Evolutionary conservation across 2,888 invertebrate species (phyloP).

Genomic region (Thymelicus acteon): DNA sequence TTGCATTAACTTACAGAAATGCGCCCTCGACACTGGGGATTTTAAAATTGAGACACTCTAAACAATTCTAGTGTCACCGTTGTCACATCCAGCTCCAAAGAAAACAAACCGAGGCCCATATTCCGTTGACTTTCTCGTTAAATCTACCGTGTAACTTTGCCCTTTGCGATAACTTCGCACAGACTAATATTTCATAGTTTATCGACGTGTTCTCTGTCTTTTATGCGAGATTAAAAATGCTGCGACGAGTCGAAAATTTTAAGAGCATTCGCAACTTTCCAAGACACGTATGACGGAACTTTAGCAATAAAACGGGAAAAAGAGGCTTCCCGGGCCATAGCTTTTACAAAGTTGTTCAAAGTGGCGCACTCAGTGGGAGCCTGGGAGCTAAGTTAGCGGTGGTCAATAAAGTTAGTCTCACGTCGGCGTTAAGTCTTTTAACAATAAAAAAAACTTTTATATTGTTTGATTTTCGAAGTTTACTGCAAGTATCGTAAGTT

Average conservation of each 20-base stretch:
- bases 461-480: conserved; percentile 8
- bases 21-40: conserved; percentile 51
- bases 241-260: conserved; percentile 48
- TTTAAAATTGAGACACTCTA: conserved; percentile 41
- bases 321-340: conserved; percentile 68
- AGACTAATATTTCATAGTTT: conserved; percentile 27
- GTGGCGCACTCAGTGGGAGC: conserved; percentile 65
- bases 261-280: conserved; percentile 63
- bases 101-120: conserved; percentile 23
- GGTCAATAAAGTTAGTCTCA: conserved; percentile 75
- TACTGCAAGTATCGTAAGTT: not conserved
- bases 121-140: not conserved
- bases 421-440: conserved; percentile 54
- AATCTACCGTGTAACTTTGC: conserved; percentile 7
- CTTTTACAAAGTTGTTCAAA: conserved; percentile 77
- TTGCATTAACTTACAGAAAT: conserved; percentile 43
- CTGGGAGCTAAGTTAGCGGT: conserved; percentile 67
- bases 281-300: conserved; percentile 77
- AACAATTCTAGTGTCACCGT: conserved; percentile 2
- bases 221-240: conserved; percentile 43
- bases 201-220: conserved; percentile 29
- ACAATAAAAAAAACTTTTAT: conserved; percentile 43
- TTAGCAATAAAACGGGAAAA: conserved; percentile 78
- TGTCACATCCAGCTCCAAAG: conserved; percentile 22
- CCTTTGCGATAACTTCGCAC: conserved; percentile 1